Evolutionary conservation across 1,140 invertebrate genomes (phyloP).

Genomic region (Eumaeus atala): DNA sequence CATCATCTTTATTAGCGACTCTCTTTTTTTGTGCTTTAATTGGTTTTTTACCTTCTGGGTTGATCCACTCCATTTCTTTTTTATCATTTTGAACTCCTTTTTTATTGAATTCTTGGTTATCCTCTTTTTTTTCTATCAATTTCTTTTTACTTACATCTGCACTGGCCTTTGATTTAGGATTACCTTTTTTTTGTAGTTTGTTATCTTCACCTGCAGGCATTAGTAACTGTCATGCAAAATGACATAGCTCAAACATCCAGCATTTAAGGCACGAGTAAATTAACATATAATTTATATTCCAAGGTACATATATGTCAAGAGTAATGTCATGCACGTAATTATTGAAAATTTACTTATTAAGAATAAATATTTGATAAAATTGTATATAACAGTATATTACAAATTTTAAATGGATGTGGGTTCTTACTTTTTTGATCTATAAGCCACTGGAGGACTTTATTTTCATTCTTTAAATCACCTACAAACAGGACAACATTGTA

Average conservation of each 20-base stretch:
- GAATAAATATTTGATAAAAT: constrained; percentile 38
- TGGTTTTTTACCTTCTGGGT: constrained; percentile 29
- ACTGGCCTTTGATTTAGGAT: constrained; percentile 64
- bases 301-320: constrained; percentile 42
- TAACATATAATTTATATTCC: constrained; percentile 39
- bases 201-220: constrained; percentile 76
- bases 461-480: constrained; percentile 96
- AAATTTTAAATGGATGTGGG: constrained; percentile 72
- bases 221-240: constrained; percentile 76
- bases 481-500: constrained; percentile 72
- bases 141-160: constrained; percentile 65
- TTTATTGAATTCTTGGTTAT: constrained; percentile 21
- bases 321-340: constrained; percentile 70
- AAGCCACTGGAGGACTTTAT: constrained; percentile 95
- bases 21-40: constrained; percentile 23
- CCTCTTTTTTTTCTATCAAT: constrained; percentile 35
- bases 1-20: constrained; percentile 47
- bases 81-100: constrained; percentile 18
- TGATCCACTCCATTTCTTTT: constrained; percentile 32
- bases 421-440: constrained; percentile 95
- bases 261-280: constrained; percentile 58
- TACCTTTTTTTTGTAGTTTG: constrained; percentile 61
- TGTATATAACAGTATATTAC: constrained; percentile 44
- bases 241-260: constrained; percentile 72
- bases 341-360: constrained; percentile 43